A percentile compares a stretch with the other conserved stretches of the same genome.
Evolutionary conservation across 2,797 vertebrate genomes (phyloP).

Genomic region (Gadopsis marmoratus): DNA sequence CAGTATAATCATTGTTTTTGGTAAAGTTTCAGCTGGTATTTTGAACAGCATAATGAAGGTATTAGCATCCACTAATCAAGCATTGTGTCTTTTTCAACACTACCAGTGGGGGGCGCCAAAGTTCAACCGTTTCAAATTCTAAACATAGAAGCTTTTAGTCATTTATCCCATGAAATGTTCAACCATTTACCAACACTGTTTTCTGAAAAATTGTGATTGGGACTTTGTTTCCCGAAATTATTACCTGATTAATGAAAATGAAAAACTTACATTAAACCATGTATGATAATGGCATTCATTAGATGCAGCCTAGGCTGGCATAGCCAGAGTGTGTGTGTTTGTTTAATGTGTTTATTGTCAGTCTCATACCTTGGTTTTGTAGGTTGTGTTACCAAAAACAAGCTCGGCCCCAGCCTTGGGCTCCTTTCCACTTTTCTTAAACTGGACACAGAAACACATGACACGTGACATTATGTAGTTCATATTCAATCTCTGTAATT

Average conservation of each 20-base stretch:
- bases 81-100: neutral
- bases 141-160: neutral
- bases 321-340: neutral
- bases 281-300: neutral
- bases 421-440: constrained; percentile 90
- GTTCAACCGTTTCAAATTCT: neutral
- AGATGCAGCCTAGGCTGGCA: neutral
- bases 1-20: neutral
- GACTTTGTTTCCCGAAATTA: neutral
- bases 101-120: constrained; percentile 22
- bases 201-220: neutral
- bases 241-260: neutral
- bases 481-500: constrained; percentile 15
- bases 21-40: neutral
- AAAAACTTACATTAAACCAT: neutral
- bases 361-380: constrained; percentile 88
- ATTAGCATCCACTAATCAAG: neutral
- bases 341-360: neutral
- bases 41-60: neutral
- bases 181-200: neutral
- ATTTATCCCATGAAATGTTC: neutral
- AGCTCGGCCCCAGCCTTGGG: constrained; percentile 87
- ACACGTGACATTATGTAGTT: constrained; percentile 12
- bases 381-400: constrained; percentile 78
- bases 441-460: constrained; percentile 73